A percentile compares a stretch with the other conserved stretches of the same genome.
phyloP scores from a whole-genome alignment of 2,888 invertebrate species.

The Acronicta alni region DNA sequence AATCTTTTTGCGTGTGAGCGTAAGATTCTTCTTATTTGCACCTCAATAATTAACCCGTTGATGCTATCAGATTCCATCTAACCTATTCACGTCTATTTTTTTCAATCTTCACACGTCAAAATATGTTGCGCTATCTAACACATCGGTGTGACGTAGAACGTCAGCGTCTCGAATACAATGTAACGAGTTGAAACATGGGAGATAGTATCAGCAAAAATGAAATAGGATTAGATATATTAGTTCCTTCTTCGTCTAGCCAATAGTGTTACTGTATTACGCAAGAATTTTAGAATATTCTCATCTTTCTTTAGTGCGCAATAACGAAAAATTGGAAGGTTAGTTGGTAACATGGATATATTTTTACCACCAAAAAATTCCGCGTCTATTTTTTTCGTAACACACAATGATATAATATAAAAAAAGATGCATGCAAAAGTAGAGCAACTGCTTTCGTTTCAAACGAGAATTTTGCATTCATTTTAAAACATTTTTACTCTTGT shows the following conservation, averaged over 20 bases:
- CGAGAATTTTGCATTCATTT: conserved; percentile 16
- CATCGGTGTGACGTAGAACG: conserved; percentile 70
- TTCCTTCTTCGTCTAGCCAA: conserved; percentile 21
- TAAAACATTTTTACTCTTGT: conserved; percentile 7
- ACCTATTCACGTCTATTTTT: conserved; percentile 65
- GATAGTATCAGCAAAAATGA: conserved; percentile 47
- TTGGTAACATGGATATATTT: conserved; percentile 1
- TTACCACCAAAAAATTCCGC: conserved; percentile 7
- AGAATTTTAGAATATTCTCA: background rate
- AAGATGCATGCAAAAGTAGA: conserved; percentile 15
- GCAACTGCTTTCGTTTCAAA: conserved; percentile 18
- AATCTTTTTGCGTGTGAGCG: conserved; percentile 30
- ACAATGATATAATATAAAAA: background rate
- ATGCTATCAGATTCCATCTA: conserved; percentile 61
- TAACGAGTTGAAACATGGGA: conserved; percentile 45
- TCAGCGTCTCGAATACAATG: conserved; percentile 60
- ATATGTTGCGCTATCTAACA: conserved; percentile 74
- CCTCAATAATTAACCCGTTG: conserved; percentile 50
- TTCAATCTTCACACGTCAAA: conserved; percentile 78
- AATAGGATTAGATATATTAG: conserved; percentile 42
- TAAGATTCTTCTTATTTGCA: conserved; percentile 42
- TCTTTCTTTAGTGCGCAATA: conserved; percentile 9
- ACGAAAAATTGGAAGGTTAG: background rate
- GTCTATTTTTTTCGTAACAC: conserved; percentile 2
- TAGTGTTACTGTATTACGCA: conserved; percentile 24